phyloP scores from a whole-genome alignment of 2,797 vertebrate species.

The Parotocinclus haroldoi region DNA sequence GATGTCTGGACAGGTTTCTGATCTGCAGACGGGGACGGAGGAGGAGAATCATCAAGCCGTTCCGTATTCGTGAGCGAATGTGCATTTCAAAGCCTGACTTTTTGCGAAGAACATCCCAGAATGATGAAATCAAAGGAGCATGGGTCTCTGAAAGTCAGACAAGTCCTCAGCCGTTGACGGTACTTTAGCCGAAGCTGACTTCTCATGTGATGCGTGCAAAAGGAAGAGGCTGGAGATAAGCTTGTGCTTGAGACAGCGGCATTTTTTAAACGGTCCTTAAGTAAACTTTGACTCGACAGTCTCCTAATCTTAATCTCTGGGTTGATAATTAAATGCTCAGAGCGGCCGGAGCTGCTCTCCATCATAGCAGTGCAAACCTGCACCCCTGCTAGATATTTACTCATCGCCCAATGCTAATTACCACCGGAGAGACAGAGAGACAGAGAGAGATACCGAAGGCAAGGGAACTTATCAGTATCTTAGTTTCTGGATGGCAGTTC shows the following conservation, averaged over 20 bases:
- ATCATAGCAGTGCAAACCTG: slow-evolving; percentile 7
- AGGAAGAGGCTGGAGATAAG: slow-evolving; percentile 31
- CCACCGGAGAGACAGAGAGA: not conserved
- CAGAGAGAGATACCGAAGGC: too few species aligned
- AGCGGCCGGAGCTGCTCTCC: not conserved
- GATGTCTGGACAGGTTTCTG: slow-evolving; percentile 26
- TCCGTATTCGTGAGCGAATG: not conserved
- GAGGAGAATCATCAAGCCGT: too few species aligned
- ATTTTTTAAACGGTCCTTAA: slow-evolving; percentile 18
- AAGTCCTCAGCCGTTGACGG: not conserved
- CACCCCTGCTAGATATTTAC: slow-evolving; percentile 17
- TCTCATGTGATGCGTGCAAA: slow-evolving; percentile 8
- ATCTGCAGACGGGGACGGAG: slow-evolving; percentile 5
- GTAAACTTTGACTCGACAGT: slow-evolving; percentile 32
- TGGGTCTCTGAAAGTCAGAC: not conserved
- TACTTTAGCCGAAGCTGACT: not conserved
- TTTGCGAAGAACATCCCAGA: not conserved
- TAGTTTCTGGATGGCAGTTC: too few species aligned
- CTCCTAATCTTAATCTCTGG: slow-evolving; percentile 32
- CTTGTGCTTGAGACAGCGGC: slow-evolving; percentile 14
- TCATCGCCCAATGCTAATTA: slow-evolving; percentile 20
- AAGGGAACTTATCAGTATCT: too few species aligned
- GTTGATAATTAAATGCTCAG: slow-evolving; percentile 43
- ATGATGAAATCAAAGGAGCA: not conserved
- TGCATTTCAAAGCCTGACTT: slow-evolving; percentile 18